Evolutionary conservation across 2,888 invertebrate species (phyloP).

Genomic region (Leucoptera coffeella): DNA sequence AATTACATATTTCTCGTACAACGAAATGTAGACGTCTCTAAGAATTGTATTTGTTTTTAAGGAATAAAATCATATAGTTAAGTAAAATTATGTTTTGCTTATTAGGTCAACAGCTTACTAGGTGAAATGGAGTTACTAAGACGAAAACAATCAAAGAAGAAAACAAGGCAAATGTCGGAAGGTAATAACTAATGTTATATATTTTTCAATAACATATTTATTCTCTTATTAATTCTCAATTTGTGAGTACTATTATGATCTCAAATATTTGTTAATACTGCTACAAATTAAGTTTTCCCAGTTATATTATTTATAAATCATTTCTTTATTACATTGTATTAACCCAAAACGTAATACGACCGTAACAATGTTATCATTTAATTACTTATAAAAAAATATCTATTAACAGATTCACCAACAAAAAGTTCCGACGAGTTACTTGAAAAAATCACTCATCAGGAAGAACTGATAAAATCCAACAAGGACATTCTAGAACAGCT

Average conservation of each 20-base stretch:
- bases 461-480: constrained; percentile 38
- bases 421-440: constrained; percentile 19
- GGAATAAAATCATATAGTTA: background rate
- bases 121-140: constrained; percentile 22
- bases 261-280: no score
- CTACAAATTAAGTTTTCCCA: no score
- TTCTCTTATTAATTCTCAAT: no score
- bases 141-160: constrained; percentile 19
- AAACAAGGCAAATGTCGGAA: constrained; percentile 13
- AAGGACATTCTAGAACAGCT: constrained; percentile 37
- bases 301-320: no score
- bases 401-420: constrained; percentile 17
- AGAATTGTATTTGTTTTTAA: constrained; percentile 1
- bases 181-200: constrained; percentile 17
- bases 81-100: constrained; percentile 3
- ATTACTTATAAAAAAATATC: constrained; percentile 3
- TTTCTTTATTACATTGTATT: no score
- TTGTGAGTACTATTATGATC: no score
- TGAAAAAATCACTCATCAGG: constrained; percentile 30
- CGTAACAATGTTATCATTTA: no score
- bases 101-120: constrained; percentile 26
- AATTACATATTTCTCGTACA: background rate
- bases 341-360: no score
- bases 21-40: constrained; percentile 2
- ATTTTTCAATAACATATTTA: no score